phyloP scores from a whole-genome alignment of 92 coral and sea anemone genomes.

The Pocillopora grandis region DNA sequence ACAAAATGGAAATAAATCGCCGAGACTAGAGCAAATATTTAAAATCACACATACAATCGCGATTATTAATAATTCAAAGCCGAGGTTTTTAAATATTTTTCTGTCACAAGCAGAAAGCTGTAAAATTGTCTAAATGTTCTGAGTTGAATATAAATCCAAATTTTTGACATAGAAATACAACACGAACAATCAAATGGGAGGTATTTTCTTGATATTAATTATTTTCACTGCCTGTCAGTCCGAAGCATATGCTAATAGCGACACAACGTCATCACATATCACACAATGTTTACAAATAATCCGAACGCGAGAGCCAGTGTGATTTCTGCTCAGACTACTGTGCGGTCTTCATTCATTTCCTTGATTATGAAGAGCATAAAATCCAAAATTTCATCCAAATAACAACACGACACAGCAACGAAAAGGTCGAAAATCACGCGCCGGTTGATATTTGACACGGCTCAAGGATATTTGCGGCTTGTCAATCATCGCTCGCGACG shows the following conservation, averaged over 20 bases:
- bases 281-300: constrained; percentile 37
- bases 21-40: constrained; percentile 6
- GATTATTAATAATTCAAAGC: constrained; percentile 35
- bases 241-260: constrained; percentile 28
- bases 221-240: constrained; percentile 2
- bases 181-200: neutral
- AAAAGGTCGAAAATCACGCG: too few species aligned
- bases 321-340: constrained; percentile 12
- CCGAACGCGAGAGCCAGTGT: neutral
- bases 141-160: neutral
- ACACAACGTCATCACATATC: constrained; percentile 35
- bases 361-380: constrained; percentile 1
- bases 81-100: constrained; percentile 24
- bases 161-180: neutral
- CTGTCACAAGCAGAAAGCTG: too few species aligned
- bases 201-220: neutral
- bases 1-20: constrained; percentile 24
- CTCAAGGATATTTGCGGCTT: neutral
- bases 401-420: neutral
- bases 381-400: neutral
- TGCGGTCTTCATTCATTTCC: neutral
- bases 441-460: constrained; percentile 24
- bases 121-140: neutral
- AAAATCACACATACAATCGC: constrained; percentile 25
- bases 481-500: neutral